These are phyloP conservation scores for Drosophila mettleri DNA, from an alignment of 2,888 invertebrate genomes.

Conservation along the genomic window DNA sequence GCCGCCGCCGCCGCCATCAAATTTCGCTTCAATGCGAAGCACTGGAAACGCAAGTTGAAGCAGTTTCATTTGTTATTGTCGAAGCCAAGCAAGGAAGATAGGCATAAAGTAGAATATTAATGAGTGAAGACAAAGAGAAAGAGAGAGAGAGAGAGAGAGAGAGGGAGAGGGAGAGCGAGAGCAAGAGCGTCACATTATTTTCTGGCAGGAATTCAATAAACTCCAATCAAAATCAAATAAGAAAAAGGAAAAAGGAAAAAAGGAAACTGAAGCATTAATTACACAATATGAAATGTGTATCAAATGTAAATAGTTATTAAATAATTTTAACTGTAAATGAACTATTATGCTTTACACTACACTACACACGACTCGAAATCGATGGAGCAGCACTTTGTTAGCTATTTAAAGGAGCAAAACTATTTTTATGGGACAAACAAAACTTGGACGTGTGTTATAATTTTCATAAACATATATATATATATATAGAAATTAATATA, in stretches of 20 bases:
- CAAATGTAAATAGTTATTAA: slow-evolving; percentile 55
- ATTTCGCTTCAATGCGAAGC: slow-evolving; percentile 74
- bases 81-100: slow-evolving; percentile 45
- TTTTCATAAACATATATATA: slow-evolving; percentile 6
- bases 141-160: neutral
- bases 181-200: slow-evolving; percentile 3
- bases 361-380: slow-evolving; percentile 27
- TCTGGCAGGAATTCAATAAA: slow-evolving; percentile 24
- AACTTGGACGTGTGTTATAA: slow-evolving; percentile 16
- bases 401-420: slow-evolving; percentile 4
- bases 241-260: neutral
- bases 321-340: slow-evolving; percentile 54
- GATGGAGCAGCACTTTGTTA: slow-evolving; percentile 25
- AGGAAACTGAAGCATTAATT: slow-evolving; percentile 40
- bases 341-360: slow-evolving; percentile 59
- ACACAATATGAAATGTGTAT: slow-evolving; percentile 57
- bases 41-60: slow-evolving; percentile 68
- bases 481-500: neutral
- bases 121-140: slow-evolving; percentile 21
- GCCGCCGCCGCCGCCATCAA: slow-evolving; percentile 55
- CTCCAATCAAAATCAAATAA: slow-evolving; percentile 45
- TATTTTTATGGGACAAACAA: slow-evolving; percentile 21
- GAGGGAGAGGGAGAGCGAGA: neutral
- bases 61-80: slow-evolving; percentile 70
- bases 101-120: too few relatives aligned